Conservation (phyloP, 2,797 vertebrate genomes). For the Sciaenops ocellatus region DNA sequence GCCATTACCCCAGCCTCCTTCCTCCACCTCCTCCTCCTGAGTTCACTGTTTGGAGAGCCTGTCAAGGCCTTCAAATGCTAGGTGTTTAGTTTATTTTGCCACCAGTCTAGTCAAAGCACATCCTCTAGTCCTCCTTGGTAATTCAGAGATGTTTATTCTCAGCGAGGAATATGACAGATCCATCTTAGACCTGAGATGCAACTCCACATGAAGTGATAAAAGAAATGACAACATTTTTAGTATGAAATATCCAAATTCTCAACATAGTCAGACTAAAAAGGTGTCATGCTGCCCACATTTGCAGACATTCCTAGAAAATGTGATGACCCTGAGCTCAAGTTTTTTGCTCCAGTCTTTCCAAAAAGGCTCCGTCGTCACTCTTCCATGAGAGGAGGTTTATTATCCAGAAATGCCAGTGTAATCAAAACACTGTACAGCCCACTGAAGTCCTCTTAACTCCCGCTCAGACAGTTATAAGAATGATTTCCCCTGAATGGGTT, state of each 20-base stretch:
- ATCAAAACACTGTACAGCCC: constrained; percentile 14
- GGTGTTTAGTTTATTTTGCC: constrained; percentile 20
- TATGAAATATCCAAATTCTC: not conserved
- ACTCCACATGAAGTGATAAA: not conserved
- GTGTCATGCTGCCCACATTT: not conserved
- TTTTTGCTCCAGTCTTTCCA: constrained; percentile 8
- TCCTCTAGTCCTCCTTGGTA: not conserved
- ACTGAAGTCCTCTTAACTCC: constrained; percentile 4
- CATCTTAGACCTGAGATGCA: not conserved
- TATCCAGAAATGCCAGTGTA: constrained; percentile 10
- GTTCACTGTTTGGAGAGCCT: constrained; percentile 37
- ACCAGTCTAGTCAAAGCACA: constrained; percentile 8
- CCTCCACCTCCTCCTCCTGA: constrained; percentile 9
- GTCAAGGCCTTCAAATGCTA: constrained; percentile 22
- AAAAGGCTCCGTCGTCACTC: constrained; percentile 10
- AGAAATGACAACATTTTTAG: not conserved
- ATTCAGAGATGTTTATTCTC: constrained; percentile 6
- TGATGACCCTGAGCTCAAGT: constrained; percentile 2
- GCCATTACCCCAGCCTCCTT: constrained; percentile 1
- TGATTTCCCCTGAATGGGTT: constrained; percentile 16
- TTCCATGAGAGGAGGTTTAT: constrained; percentile 1
- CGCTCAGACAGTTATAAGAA: not conserved
- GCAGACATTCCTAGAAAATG: constrained; percentile 6
- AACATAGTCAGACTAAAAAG: not conserved
- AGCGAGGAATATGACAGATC: not conserved